Evolutionary conservation across 2,888 invertebrate species (phyloP).

Genomic region (Diarsia rubi): DNA sequence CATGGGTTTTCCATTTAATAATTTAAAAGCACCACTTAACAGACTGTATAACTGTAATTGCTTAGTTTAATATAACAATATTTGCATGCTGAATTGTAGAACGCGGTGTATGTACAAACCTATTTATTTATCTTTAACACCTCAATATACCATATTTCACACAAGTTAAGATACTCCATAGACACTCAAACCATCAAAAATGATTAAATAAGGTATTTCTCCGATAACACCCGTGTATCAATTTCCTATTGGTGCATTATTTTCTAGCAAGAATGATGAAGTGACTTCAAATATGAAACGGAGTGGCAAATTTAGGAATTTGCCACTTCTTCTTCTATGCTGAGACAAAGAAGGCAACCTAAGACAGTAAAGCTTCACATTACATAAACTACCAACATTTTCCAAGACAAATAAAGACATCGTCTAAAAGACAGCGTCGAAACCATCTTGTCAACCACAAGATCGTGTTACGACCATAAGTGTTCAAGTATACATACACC

Average conservation of each 20-base stretch:
- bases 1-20: not conserved
- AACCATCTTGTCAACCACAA: constrained; percentile 32
- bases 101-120: no score
- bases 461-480: constrained; percentile 29
- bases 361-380: not conserved
- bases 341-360: not conserved
- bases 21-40: no score
- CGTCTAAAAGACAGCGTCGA: constrained; percentile 21
- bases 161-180: no score
- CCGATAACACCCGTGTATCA: not conserved
- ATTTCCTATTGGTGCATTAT: not conserved
- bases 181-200: no score
- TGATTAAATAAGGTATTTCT: not conserved
- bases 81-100: no score
- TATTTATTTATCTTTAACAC: no score
- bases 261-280: no score
- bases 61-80: no score
- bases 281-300: not conserved
- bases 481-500: constrained; percentile 28
- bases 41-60: no score
- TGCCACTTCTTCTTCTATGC: not conserved
- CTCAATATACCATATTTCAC: no score
- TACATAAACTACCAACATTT: constrained; percentile 18
- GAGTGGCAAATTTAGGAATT: not conserved
- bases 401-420: constrained; percentile 29